Base-by-base conservation (phyloP, 2,797 vertebrate species). In the Ceyx erithaca region DNA sequence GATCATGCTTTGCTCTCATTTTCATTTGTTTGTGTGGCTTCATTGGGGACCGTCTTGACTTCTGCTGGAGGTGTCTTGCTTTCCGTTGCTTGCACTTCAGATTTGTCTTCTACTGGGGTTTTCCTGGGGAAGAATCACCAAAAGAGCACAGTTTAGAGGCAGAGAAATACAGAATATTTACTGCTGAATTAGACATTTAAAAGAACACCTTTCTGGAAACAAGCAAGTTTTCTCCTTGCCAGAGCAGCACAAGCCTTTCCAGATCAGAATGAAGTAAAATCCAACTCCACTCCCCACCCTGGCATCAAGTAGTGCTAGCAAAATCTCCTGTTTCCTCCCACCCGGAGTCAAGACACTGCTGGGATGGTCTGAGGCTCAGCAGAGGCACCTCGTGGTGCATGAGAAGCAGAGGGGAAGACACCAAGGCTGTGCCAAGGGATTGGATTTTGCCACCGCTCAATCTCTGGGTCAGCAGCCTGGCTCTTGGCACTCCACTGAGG, bases 1-100 rank as follows among this genome's bases (percentile, higher is more conserved):
- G 97, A 98, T 99, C 99, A 99, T 97, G 99, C 99, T 98, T 98
- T 99, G 97, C 98, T 99, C 96, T 99, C 98, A 1, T 96, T 97
- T 90, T 97, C 95, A 78, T 98, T 98, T 98, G 98, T 98, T 97
- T 99, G 99, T 97, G 97, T 98, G 98, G 99, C 97, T 94, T 98
- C 98, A 46, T 98, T 99, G 97, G 98, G 98, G 96, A 98, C 98
- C 96, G 98, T 98, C 97, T 98, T 97, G 92, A 98, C 98, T 97
- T 98, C 98, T 18, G 98, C 96, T 49, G 98, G 94, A 78, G 97
- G 96, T 87, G 98, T 98, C 97, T 99, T 98, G 52, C 97, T 96
- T 83, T 98, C 98, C 43, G 97, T 97, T 77, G 98, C 98, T 91
- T 98, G 98, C 95, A 86, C 91, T 86, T 98, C 98, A 52, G 97